Conservation (phyloP, 2,888 invertebrate species). For the Anthophora plumipes region DNA sequence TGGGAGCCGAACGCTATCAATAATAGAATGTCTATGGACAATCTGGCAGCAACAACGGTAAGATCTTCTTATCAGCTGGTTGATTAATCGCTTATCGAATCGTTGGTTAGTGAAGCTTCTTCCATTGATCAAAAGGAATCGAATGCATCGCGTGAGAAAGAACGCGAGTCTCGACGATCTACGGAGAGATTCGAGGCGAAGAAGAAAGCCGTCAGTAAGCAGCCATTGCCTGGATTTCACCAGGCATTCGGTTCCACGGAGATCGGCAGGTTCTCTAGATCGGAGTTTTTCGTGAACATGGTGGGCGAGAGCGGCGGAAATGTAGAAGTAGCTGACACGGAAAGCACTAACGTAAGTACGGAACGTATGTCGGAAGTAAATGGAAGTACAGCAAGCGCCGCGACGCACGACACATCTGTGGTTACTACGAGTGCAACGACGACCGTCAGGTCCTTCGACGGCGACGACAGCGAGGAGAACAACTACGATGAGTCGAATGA, state of each 20-base stretch:
- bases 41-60: conserved; percentile 57
- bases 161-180: conserved; percentile 53
- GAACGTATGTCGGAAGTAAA: conserved; percentile 55
- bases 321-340: conserved; percentile 50
- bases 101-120: not conserved
- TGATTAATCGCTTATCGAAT: not conserved
- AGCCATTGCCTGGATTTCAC: conserved; percentile 92
- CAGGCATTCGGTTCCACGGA: conserved; percentile 95
- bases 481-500: conserved; percentile 53
- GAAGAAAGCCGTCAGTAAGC: conserved; percentile 70
- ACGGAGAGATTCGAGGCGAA: conserved; percentile 72
- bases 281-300: conserved; percentile 88
- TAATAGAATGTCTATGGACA: conserved; percentile 57
- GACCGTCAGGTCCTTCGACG: conserved; percentile 55
- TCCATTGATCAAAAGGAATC: conserved; percentile 60
- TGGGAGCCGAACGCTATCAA: conserved; percentile 61
- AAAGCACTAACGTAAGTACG: conserved; percentile 62
- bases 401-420: conserved; percentile 33
- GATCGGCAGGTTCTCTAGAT: conserved; percentile 91
- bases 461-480: conserved; percentile 53
- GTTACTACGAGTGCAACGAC: conserved; percentile 39
- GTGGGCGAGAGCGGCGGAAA: conserved; percentile 83
- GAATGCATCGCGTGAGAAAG: conserved; percentile 56
- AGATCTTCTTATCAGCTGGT: not conserved
- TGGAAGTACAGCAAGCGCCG: conserved; percentile 16